These are phyloP conservation scores for Pipistrellus kuhlii DNA, from an alignment of 2,797 vertebrate genomes.

Conservation along the genomic window DNA sequence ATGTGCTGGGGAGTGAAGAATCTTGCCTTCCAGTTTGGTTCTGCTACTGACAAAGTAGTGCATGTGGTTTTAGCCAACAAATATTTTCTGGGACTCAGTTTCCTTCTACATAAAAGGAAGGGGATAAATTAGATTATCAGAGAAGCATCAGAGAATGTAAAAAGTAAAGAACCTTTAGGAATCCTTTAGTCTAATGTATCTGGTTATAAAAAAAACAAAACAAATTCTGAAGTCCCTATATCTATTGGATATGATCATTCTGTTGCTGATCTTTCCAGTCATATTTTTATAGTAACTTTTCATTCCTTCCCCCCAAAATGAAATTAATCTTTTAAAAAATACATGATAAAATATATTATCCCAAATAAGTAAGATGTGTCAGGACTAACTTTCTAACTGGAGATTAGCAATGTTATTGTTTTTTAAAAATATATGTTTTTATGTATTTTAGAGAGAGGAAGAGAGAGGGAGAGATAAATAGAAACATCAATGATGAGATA, in stretches of 20 bases:
- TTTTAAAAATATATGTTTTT: no score
- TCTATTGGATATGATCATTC: not conserved
- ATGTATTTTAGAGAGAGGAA: no score
- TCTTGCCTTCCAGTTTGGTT: not conserved
- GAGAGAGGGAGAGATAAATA: no score
- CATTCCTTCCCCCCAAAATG: not conserved
- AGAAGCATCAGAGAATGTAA: not conserved
- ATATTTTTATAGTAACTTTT: not conserved
- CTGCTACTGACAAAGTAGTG: not conserved
- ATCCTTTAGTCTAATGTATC: not conserved
- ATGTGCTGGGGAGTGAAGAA: not conserved
- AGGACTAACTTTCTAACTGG: not conserved
- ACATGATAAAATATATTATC: not conserved
- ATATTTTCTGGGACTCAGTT: not conserved
- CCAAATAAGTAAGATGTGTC: slow-evolving; percentile 6
- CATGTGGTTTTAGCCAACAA: not conserved
- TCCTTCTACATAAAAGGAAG: not conserved
- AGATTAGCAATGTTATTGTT: not conserved
- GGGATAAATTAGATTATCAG: not conserved
- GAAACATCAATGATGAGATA: no score
- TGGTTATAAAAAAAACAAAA: not conserved
- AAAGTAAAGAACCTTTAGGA: not conserved
- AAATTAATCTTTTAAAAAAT: not conserved
- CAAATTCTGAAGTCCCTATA: not conserved
- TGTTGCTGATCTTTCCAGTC: not conserved